Base-by-base conservation (phyloP, 2,888 invertebrate species). In the Globia sparganii region DNA sequence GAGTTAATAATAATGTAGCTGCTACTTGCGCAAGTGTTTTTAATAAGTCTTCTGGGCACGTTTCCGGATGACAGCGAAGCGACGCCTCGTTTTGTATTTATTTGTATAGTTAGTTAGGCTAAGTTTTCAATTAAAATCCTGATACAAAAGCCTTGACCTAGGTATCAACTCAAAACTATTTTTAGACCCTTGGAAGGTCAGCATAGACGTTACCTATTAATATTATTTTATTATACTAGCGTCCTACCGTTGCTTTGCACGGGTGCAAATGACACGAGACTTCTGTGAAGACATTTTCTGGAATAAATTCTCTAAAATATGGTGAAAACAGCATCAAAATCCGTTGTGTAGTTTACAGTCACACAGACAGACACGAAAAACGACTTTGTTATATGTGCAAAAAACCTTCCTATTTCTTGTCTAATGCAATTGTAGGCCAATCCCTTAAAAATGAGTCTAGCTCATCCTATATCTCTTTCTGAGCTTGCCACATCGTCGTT, bases 1-100 rank as follows among this genome's bases (percentile, higher is more conserved):
- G 15, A n/a, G 28, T 11, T 76, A 43, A 65, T 64, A 56, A 75
- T 74, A 75, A 66, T 76, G 43, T 25, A 11, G 49, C 28, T 58
- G 67, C 49, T 49, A 68, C 31, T 62, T 75, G 28, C 64, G 74
- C 59, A 59, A 31, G 65, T 28, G 18, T 58, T 80, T 49, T 46
- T 65, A 5, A 34, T 49, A 28, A 40, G 25, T 13, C 53, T 56
- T n/a, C n/a, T 56, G n/a, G 53, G 3, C n/a, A 56, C 11, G 11
- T n/a, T n/a, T 11, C 11, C n/a, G 53, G 53, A n/a, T 53, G 11
- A 11, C 11, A 53, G n/a, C 53, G n/a, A 25, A n/a, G 53, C 11
- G 25, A 25, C 3, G 9, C 25, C 21, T 21, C 8, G 0, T 49
- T 49, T 49, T 25, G 43, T 18, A 46, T 46, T 18, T 6, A 18